These are phyloP conservation scores for Phalera bucephala DNA, from an alignment of 2,888 invertebrate species.

Conservation along the genomic window DNA sequence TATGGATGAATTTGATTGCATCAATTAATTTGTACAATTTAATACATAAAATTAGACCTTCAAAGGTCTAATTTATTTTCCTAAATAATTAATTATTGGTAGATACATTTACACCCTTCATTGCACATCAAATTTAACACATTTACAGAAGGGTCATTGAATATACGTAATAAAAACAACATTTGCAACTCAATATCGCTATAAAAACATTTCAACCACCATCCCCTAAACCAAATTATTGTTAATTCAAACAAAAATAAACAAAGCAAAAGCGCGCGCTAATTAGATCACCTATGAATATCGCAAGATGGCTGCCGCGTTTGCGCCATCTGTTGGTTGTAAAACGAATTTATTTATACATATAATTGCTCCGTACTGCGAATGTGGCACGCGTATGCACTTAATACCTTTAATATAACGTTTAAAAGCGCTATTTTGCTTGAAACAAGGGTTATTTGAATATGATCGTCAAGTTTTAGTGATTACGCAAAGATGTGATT, in stretches of 20 bases:
- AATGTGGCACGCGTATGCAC: conserved; percentile 71
- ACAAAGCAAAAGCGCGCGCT: conserved; percentile 45
- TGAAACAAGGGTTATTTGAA: conserved; percentile 63
- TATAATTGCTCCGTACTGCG: conserved; percentile 72
- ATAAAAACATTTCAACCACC: conserved; percentile 15
- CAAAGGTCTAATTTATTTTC: too few relatives aligned
- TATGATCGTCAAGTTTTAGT: conserved; percentile 63
- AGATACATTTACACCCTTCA: too few relatives aligned
- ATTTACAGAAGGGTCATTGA: too few relatives aligned
- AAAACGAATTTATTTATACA: conserved; percentile 77
- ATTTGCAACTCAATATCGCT: too few relatives aligned
- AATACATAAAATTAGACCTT: too few relatives aligned
- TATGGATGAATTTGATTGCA: too few relatives aligned
- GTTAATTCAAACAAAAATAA: conserved; percentile 56
- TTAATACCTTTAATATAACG: conserved; percentile 73
- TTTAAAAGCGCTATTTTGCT: conserved; percentile 63
- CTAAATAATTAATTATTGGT: too few relatives aligned
- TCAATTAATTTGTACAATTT: too few relatives aligned
- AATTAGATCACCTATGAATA: conserved; percentile 75
- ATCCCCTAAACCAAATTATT: conserved; percentile 23
- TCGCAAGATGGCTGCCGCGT: conserved; percentile 65
- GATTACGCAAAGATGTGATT: conserved; percentile 26
- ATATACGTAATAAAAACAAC: too few relatives aligned
- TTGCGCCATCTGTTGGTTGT: conserved; percentile 75
- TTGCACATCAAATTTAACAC: too few relatives aligned